Evolutionary conservation across 2,888 invertebrate species (phyloP).

Genomic region (Ligdia adustata): DNA sequence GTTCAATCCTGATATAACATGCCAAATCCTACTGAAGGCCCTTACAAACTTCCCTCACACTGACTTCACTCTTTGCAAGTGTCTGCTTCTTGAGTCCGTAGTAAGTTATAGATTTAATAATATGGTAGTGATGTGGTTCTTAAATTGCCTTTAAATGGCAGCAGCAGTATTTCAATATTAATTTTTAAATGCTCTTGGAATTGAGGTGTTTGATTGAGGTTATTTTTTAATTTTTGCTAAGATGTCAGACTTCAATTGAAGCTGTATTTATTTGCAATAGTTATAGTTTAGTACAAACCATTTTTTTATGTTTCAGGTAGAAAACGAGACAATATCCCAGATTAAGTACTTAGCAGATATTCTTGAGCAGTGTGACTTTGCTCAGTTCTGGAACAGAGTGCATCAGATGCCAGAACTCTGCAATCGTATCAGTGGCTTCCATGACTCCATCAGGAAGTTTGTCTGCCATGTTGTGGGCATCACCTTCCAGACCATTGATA

Average conservation of each 20-base stretch:
- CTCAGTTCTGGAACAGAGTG: conserved; percentile 94
- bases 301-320: too few relatives aligned
- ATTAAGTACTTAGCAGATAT: conserved; percentile 96
- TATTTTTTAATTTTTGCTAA: too few relatives aligned
- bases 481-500: conserved; percentile 97
- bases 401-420: conserved; percentile 90
- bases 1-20: conserved; percentile 93
- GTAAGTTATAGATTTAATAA: too few relatives aligned
- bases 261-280: too few relatives aligned
- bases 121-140: too few relatives aligned
- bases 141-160: too few relatives aligned
- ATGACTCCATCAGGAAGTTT: conserved; percentile 97
- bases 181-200: too few relatives aligned
- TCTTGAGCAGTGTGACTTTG: conserved; percentile 96
- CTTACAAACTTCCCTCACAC: conserved; percentile 98
- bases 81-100: conserved; percentile 91
- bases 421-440: conserved; percentile 93
- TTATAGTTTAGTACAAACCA: too few relatives aligned
- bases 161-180: too few relatives aligned
- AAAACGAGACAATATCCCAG: conserved; percentile 93
- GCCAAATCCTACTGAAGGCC: conserved; percentile 96
- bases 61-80: conserved; percentile 99
- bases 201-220: too few relatives aligned
- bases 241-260: too few relatives aligned
- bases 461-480: conserved; percentile 98